Percentiles rank a stretch among this genome's conserved stretches.
Evolutionary conservation across 1,140 invertebrate genomes (phyloP).

Genomic region (Cydia pomonella): DNA sequence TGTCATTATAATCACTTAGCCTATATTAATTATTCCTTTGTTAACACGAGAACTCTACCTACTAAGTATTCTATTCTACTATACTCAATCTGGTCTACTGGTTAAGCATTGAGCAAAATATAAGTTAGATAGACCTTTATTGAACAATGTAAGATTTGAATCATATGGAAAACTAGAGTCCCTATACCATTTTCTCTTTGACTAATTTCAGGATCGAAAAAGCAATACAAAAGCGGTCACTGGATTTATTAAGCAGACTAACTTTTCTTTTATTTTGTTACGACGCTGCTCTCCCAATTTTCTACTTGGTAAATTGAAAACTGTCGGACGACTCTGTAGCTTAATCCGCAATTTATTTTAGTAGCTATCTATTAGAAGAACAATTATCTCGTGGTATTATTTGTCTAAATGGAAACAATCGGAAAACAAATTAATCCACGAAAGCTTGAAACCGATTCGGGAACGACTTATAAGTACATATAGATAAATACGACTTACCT

Average conservation of each 20-base stretch:
- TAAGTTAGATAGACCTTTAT: too few species aligned
- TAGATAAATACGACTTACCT: not conserved
- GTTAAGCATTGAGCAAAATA: too few species aligned
- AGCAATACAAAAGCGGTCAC: not conserved
- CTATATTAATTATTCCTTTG: too few species aligned
- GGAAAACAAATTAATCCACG: not conserved
- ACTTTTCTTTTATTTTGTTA: slow-evolving; percentile 44
- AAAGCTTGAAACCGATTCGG: not conserved
- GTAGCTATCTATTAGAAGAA: slow-evolving; percentile 28
- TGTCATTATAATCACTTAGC: too few species aligned
- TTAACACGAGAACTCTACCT: too few species aligned
- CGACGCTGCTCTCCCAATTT: slow-evolving; percentile 41
- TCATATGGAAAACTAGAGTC: not conserved
- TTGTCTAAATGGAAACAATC: slow-evolving; percentile 27
- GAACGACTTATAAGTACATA: slow-evolving; percentile 1
- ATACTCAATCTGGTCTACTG: too few species aligned
- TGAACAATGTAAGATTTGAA: not conserved
- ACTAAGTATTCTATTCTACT: too few species aligned
- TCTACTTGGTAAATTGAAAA: slow-evolving; percentile 40
- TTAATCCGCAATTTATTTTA: slow-evolving; percentile 40
- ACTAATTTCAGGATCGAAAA: not conserved
- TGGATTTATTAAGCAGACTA: slow-evolving; percentile 34
- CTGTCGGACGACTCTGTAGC: slow-evolving; percentile 34
- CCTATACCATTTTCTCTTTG: not conserved
- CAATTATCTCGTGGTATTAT: slow-evolving; percentile 29